Evolutionary conservation across 2,888 invertebrate genomes (phyloP).

Genomic region (Cephalotes varians): DNA sequence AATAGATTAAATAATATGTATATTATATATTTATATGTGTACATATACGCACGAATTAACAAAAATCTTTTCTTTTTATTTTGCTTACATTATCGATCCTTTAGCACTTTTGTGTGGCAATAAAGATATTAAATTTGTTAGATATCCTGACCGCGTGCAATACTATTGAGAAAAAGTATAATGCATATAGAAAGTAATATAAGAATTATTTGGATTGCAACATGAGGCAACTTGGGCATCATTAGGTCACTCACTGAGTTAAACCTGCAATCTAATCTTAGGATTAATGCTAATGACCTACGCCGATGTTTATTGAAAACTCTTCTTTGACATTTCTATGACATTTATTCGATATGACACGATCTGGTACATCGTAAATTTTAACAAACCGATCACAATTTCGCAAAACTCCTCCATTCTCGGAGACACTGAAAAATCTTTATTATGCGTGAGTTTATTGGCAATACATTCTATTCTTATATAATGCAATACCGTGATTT

Average conservation of each 20-base stretch:
- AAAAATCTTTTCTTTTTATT: neutral
- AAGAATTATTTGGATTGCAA: slow-evolving; percentile 7
- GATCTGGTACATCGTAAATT: slow-evolving; percentile 30
- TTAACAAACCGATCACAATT: slow-evolving; percentile 20
- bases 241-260: neutral
- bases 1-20: too few species aligned
- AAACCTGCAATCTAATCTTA: neutral
- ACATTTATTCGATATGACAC: slow-evolving; percentile 8
- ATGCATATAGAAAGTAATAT: neutral
- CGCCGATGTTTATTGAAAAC: slow-evolving; percentile 6
- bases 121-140: neutral
- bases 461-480: slow-evolving; percentile 35
- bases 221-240: neutral
- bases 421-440: neutral
- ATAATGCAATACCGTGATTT: neutral
- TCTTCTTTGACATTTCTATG: slow-evolving; percentile 30
- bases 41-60: neutral
- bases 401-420: neutral
- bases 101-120: neutral
- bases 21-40: neutral
- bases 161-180: neutral
- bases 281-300: neutral
- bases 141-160: neutral
- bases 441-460: slow-evolving; percentile 17
- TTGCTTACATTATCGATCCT: neutral